phyloP scores from a whole-genome alignment of 2,888 invertebrate species.

The Tolmerus cingulatus region DNA sequence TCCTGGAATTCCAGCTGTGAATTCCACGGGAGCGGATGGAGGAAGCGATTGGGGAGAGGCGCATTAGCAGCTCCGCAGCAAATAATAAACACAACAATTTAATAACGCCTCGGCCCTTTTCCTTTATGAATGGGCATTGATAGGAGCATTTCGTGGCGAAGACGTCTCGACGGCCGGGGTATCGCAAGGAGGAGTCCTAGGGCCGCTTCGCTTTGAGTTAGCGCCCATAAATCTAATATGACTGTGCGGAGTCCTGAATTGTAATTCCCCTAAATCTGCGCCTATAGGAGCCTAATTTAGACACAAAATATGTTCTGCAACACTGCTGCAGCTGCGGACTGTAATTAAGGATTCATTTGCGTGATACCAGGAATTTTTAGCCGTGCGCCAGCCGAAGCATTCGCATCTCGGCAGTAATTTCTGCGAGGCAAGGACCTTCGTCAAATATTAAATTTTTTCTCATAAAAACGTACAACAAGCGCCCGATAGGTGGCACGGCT shows the following conservation, averaged over 20 bases:
- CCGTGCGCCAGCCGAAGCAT: not conserved
- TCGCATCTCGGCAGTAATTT: not conserved
- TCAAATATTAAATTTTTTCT: slow-evolving; percentile 1
- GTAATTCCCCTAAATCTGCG: not conserved
- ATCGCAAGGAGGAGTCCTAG: not conserved
- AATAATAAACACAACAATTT: not conserved
- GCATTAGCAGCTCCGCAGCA: not conserved
- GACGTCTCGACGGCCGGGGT: not conserved
- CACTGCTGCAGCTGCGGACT: not conserved
- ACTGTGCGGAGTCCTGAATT: not conserved
- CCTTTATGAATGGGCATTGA: not conserved
- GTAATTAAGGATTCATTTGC: not conserved
- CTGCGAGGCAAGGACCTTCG: not conserved
- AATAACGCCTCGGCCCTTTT: not conserved
- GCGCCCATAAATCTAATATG: not conserved
- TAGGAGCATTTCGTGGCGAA: not conserved
- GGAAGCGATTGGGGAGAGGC: not conserved
- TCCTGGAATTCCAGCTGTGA: not conserved
- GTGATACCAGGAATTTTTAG: not conserved
- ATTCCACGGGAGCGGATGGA: not conserved
- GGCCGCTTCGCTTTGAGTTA: not conserved
- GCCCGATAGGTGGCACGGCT: not conserved
- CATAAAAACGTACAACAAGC: not conserved
- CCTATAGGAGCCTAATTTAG: not conserved
- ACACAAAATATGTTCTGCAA: not conserved